Percentiles rank a stretch among this genome's conserved stretches.
Conservation (phyloP, 92 coral and sea anemone genomes). For the Parazoanthus darwini region DNA sequence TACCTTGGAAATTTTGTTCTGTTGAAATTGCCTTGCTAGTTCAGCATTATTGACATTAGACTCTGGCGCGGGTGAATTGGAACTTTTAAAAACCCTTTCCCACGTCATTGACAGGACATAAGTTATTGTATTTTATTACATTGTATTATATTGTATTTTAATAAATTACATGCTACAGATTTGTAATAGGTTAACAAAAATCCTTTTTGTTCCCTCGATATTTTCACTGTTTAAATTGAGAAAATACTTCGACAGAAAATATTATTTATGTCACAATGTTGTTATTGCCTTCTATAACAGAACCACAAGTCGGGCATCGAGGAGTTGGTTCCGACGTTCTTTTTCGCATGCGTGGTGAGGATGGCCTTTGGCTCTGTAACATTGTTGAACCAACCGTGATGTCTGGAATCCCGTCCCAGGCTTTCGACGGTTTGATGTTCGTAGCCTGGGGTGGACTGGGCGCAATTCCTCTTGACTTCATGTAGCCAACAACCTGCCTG, state of each 20-base stretch:
- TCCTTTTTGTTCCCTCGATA: neutral
- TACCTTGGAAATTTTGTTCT: too few relatives aligned
- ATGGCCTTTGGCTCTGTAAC: constrained; percentile 44
- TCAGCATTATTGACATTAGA: too few relatives aligned
- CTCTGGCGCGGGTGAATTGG: too few relatives aligned
- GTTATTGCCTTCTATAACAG: constrained; percentile 61
- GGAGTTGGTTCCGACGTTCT: constrained; percentile 46
- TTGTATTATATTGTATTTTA: too few relatives aligned
- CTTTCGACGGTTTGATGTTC: constrained; percentile 37
- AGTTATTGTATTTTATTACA: too few relatives aligned
- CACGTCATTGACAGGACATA: too few relatives aligned
- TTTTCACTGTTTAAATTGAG: neutral
- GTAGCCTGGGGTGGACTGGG: constrained; percentile 70
- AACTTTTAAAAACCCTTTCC: too few relatives aligned
- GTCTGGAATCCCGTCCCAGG: constrained; percentile 64
- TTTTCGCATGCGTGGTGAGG: constrained; percentile 72
- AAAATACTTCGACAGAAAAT: neutral
- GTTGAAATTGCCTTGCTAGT: too few relatives aligned
- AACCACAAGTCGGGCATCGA: constrained; percentile 87
- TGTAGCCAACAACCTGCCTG: constrained; percentile 67
- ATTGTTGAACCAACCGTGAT: constrained; percentile 13
- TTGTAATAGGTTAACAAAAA: neutral
- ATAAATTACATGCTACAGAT: neutral
- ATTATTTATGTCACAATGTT: neutral
- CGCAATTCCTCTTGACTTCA: constrained; percentile 67